Base-by-base conservation (phyloP, 2,797 vertebrate species). In the Chaetodon trifasciatus region DNA sequence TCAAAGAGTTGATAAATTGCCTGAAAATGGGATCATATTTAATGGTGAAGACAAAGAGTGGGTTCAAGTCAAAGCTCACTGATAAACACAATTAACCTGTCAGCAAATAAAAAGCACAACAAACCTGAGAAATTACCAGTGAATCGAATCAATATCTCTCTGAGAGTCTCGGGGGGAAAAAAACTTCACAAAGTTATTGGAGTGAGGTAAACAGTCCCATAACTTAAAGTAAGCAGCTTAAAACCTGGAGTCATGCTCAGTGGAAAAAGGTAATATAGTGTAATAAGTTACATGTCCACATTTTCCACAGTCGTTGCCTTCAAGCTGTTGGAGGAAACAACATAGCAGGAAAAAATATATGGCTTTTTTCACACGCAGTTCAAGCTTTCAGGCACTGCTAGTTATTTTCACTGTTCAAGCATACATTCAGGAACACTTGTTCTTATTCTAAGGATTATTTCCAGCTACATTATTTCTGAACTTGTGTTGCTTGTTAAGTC, bases 241-340 rank as follows among this genome's bases (percentile, higher is more conserved):
- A 68, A 64, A 52, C 32, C 55, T 44, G 13, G 4, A 70, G 44
- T 37, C 32, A 37, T 52, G 49, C 16, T 32, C 42, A 50, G 19
- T 16, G 15, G 1, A 49, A 46, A 46, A 65, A 61, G 52, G 12
- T 32, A n/a, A 67, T 61, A n/a, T 47, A 50, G 16, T 32, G 0
- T 7, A 42, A 66, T 42, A 24, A 28, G 8, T 39, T 10, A 37
- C 50, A 46, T 58, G 63, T 64, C 49, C 35, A 42, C 6, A 35
- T 67, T 60, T 62, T 66, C 24, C 64, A 53, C 56, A 61, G 28
- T 62, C 8, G 8, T 50, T 50, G 17, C 50, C 47, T 49, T 56
- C 10, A n/a, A 39, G 24, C 16, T n/a, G 47, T 35, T 23, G 19
- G 37, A 61, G 39, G 32, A 56, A 49, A 2, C 17, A 61, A 49